Evolutionary conservation across 2,797 vertebrate species (phyloP).

Genomic region (Tauraco hartlaubi): DNA sequence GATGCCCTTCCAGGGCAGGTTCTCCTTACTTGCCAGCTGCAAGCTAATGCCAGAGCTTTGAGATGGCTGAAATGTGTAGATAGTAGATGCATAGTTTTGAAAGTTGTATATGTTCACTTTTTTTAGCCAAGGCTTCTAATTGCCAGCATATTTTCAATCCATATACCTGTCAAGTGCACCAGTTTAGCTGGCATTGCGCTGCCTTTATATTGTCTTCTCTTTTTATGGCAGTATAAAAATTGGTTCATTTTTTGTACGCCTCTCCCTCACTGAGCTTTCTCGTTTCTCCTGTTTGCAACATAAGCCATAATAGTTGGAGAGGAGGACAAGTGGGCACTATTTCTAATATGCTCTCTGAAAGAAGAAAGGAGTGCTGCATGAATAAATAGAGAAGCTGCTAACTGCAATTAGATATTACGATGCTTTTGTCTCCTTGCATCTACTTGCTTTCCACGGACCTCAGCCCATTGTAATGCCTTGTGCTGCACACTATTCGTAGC

Average conservation of each 20-base stretch:
- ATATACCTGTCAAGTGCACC: constrained; percentile 60
- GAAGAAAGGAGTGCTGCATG: neutral
- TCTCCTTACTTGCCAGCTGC: neutral
- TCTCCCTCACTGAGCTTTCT: neutral
- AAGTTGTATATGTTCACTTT: neutral
- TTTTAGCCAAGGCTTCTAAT: constrained; percentile 50
- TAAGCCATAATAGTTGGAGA: neutral
- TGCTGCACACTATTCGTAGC: neutral
- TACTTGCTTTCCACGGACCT: neutral
- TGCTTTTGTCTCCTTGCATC: neutral
- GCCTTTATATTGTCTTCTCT: constrained; percentile 24
- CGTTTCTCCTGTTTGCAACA: neutral
- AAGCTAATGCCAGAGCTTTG: neutral
- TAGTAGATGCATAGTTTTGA: neutral
- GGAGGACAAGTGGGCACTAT: neutral
- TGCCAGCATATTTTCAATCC: constrained; percentile 61
- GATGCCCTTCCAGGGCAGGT: neutral
- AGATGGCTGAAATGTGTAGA: neutral
- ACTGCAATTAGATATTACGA: neutral
- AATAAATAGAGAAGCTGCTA: neutral
- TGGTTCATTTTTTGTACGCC: neutral
- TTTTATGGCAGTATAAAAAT: constrained; percentile 55
- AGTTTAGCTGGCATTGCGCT: constrained; percentile 47
- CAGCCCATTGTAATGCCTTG: fast-evolving
- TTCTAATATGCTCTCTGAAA: neutral